Percentiles rank a stretch among this genome's conserved stretches.
Conservation (phyloP, 2,888 invertebrate genomes). For the Caenorhabditis uteleia region DNA sequence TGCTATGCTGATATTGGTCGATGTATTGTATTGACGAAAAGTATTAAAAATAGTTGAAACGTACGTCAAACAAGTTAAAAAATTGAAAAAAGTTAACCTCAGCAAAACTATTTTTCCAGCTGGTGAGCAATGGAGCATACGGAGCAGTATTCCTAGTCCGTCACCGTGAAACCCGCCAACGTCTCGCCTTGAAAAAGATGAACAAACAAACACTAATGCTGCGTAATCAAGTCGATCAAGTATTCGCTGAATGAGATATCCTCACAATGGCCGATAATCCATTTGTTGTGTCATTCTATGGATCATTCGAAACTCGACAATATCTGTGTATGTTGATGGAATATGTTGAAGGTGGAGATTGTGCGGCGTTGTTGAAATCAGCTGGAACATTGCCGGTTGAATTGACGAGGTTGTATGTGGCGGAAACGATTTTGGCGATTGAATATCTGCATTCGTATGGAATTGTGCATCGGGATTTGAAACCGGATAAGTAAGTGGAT, state of each 20-base stretch:
- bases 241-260: slow-evolving; percentile 97
- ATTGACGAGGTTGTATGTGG: slow-evolving; percentile 92
- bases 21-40: too few relatives aligned
- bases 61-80: too few relatives aligned
- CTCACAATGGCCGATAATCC: slow-evolving; percentile 99
- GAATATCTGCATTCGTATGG: slow-evolving; percentile 99
- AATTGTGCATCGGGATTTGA: slow-evolving; percentile 96
- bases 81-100: too few relatives aligned
- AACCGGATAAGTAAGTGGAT: slow-evolving; percentile 95
- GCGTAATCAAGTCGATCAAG: slow-evolving; percentile 82
- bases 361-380: slow-evolving; percentile 90
- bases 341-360: slow-evolving; percentile 99
- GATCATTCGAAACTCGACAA: slow-evolving; percentile 97
- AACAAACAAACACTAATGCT: slow-evolving; percentile 96
- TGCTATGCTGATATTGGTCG: too few relatives aligned
- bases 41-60: too few relatives aligned
- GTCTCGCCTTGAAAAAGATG: slow-evolving; percentile 99
- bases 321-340: slow-evolving; percentile 98
- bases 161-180: slow-evolving; percentile 85
- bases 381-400: slow-evolving; percentile 91
- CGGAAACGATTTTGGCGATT: slow-evolving; percentile 96
- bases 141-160: slow-evolving; percentile 97
- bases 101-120: too few relatives aligned
- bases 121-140: slow-evolving; percentile 98
- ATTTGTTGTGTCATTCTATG: slow-evolving; percentile 98